Percentiles rank a stretch among this genome's conserved stretches.
These are phyloP conservation scores for Mallateleia sp. DNA, from an alignment of 2,888 invertebrate genomes.

Conservation along the genomic window DNA sequence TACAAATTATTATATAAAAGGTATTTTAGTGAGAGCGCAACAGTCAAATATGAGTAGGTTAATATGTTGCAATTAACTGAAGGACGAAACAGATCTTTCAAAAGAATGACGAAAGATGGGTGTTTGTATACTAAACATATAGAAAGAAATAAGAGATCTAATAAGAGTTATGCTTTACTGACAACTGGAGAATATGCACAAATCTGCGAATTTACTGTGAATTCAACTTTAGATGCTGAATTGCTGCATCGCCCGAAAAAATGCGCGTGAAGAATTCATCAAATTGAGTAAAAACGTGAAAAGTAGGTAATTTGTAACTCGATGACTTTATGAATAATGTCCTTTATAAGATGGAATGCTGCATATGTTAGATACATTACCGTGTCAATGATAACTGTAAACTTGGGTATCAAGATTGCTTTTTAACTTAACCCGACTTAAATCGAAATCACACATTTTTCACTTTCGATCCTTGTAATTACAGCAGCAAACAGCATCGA, in stretches of 20 bases:
- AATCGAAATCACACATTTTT: conserved; percentile 59
- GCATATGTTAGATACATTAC: conserved; percentile 9
- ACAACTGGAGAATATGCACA: not conserved
- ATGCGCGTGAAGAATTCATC: conserved; percentile 32
- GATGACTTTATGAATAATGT: conserved; percentile 34
- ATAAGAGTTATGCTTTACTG: not conserved
- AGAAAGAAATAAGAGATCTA: not conserved
- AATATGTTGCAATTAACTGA: not conserved
- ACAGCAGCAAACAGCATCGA: conserved; percentile 76
- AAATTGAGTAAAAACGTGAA: conserved; percentile 21
- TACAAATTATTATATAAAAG: not conserved
- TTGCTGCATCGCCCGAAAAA: conserved; percentile 49
- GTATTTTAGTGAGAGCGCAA: not conserved
- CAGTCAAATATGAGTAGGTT: not conserved
- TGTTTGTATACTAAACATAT: not conserved
- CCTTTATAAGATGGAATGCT: conserved; percentile 3
- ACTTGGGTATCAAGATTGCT: conserved; percentile 51
- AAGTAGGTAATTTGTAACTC: conserved; percentile 27
- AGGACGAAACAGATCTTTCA: not conserved
- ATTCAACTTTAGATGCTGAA: no score
- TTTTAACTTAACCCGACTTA: conserved; percentile 58
- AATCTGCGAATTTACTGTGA: not conserved
- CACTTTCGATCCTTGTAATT: conserved; percentile 84
- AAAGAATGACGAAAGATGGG: not conserved
- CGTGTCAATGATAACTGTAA: conserved; percentile 44